Percentiles rank a stretch among this genome's conserved stretches.
Conservation (phyloP, 2,888 invertebrate species). For the Chloroclysta siterata region DNA sequence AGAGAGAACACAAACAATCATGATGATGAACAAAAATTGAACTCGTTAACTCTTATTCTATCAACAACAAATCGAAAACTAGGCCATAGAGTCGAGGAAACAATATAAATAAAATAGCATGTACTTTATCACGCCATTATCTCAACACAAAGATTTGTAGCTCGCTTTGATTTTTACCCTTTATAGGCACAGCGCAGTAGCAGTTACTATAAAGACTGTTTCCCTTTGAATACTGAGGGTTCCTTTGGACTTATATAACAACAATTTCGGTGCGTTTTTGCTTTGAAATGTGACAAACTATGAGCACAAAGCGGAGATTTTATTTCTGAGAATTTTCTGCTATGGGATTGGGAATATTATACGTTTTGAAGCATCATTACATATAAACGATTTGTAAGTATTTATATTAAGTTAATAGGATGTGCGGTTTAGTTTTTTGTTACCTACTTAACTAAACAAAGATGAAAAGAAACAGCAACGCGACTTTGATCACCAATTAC, state of each 20-base stretch:
- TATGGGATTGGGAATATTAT: not conserved
- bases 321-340: conserved; percentile 7
- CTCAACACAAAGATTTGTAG: conserved; percentile 40
- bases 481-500: no score
- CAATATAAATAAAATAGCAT: conserved; percentile 36
- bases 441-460: no score
- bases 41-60: not conserved
- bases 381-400: not conserved
- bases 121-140: conserved; percentile 44
- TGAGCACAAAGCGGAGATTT: conserved; percentile 23
- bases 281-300: conserved; percentile 33
- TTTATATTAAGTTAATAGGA: no score
- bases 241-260: conserved; percentile 26
- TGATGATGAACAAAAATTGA: no score
- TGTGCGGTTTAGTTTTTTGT: no score
- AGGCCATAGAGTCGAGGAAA: conserved; percentile 25
- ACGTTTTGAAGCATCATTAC: not conserved
- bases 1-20: no score
- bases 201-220: conserved; percentile 7
- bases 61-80: conserved; percentile 14
- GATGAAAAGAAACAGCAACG: no score
- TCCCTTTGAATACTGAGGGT: conserved; percentile 21
- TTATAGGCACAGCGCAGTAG: conserved; percentile 18
- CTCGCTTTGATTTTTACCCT: conserved; percentile 38
- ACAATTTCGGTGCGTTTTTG: conserved; percentile 30